These are phyloP conservation scores for Prunella fulvescens DNA, from an alignment of 2,113 vertebrate genomes.

Conservation along the genomic window DNA sequence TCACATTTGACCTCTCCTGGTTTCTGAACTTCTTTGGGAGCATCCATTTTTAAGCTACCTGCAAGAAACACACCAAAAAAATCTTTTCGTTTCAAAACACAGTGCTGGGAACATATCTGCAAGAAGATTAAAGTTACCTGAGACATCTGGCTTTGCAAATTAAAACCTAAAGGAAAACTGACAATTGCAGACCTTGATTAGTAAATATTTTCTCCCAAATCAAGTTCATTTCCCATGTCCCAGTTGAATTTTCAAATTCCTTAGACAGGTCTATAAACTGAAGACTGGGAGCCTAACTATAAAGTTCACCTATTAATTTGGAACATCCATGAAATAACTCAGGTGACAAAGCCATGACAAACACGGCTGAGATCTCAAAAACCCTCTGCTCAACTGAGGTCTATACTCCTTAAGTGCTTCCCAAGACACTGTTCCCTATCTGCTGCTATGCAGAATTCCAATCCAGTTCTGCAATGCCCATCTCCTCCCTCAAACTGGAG, in stretches of 20 bases:
- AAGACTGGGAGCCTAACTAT: not conserved
- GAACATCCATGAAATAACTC: not conserved
- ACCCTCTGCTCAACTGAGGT: not conserved
- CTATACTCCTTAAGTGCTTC: rapidly evolving
- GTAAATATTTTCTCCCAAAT: not conserved
- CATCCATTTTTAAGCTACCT: conserved; percentile 67
- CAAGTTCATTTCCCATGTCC: not conserved
- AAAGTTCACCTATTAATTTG: not conserved
- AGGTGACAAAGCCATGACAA: not conserved
- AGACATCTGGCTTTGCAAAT: not conserved
- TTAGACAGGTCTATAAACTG: not conserved
- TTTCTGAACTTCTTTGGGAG: not conserved
- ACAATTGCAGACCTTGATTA: not conserved
- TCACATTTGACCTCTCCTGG: conserved; percentile 77
- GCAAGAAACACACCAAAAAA: not conserved
- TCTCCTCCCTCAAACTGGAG: not conserved
- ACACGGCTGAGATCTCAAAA: not conserved
- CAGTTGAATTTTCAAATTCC: not conserved
- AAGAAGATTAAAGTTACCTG: not conserved
- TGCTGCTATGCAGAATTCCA: not conserved
- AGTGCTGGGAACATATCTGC: not conserved
- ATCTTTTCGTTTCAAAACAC: not conserved
- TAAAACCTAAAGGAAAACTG: not conserved
- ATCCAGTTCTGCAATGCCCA: not conserved
- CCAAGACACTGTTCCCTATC: not conserved